These are phyloP conservation scores for Scaptomyza tumidula DNA, from an alignment of 2,888 invertebrate genomes.

Conservation along the genomic window DNA sequence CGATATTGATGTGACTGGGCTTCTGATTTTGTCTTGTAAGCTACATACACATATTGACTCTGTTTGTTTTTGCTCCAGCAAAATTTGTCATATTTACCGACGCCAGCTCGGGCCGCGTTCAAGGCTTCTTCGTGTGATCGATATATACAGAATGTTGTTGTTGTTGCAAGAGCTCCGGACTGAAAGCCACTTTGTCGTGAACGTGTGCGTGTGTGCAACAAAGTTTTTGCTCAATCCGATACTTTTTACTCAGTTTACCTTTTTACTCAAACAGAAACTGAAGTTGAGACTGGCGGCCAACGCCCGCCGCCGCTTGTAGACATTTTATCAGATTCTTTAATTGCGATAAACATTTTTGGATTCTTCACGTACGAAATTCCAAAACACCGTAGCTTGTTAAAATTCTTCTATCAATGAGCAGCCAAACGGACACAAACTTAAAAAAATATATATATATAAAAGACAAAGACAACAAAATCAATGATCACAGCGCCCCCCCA, in stretches of 20 bases:
- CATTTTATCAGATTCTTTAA: constrained; percentile 81
- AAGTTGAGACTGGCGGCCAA: constrained; percentile 44
- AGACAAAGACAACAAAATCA: constrained; percentile 60
- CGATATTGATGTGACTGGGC: constrained; percentile 75
- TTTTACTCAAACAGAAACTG: not conserved
- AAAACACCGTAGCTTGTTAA: constrained; percentile 79
- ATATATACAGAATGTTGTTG: constrained; percentile 62
- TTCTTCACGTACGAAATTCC: constrained; percentile 81
- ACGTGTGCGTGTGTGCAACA: constrained; percentile 14
- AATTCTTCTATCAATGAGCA: constrained; percentile 80
- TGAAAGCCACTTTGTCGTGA: constrained; percentile 42
- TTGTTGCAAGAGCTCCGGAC: constrained; percentile 15
- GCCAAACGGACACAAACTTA: constrained; percentile 42
- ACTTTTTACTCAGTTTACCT: too few species aligned
- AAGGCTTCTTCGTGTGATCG: constrained; percentile 62
- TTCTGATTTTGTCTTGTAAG: constrained; percentile 71
- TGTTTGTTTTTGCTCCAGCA: constrained; percentile 29
- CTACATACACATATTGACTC: constrained; percentile 1
- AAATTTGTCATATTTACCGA: constrained; percentile 78
- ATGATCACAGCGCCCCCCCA: constrained; percentile 10
- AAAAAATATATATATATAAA: constrained; percentile 6
- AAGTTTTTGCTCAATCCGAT: constrained; percentile 34
- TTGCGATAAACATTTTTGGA: constrained; percentile 81
- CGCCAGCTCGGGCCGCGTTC: constrained; percentile 39
- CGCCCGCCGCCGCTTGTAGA: constrained; percentile 77